phyloP scores from a whole-genome alignment of 2,797 vertebrate genomes.

The Enteromius treurensis region DNA sequence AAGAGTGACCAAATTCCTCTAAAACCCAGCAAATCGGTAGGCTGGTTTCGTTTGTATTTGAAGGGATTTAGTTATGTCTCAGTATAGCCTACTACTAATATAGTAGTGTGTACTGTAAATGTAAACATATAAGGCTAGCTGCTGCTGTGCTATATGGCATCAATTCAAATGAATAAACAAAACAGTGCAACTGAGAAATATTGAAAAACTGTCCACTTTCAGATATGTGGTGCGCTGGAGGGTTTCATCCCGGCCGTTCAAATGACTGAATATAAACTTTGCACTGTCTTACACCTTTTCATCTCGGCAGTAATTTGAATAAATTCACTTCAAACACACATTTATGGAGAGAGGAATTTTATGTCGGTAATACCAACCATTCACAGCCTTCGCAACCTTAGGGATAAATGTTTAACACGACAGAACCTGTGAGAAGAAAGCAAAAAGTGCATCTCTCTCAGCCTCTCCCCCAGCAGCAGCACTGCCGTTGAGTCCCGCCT shows the following conservation, averaged over 20 bases:
- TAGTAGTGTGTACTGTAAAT: background rate
- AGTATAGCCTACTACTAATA: background rate
- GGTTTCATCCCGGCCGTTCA: background rate
- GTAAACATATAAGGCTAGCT: background rate
- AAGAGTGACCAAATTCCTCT: background rate
- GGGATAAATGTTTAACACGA: background rate
- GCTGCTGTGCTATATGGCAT: background rate
- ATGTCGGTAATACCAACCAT: background rate
- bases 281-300: background rate
- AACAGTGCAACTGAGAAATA: background rate
- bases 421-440: constrained; percentile 17
- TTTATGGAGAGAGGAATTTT: background rate
- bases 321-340: background rate
- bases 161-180: background rate
- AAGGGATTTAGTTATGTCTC: background rate
- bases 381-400: background rate
- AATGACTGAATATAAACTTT: background rate
- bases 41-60: background rate
- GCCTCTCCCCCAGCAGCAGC: constrained; percentile 27
- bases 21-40: background rate
- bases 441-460: constrained; percentile 20
- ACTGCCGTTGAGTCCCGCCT: constrained; percentile 61
- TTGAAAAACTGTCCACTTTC: background rate
- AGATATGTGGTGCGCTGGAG: background rate
- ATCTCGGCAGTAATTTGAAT: background rate